Percentiles rank a stretch among this genome's conserved stretches.
These are phyloP conservation scores for Pseudopodoces humilis DNA, from an alignment of 2,113 vertebrate species.

Conservation along the genomic window DNA sequence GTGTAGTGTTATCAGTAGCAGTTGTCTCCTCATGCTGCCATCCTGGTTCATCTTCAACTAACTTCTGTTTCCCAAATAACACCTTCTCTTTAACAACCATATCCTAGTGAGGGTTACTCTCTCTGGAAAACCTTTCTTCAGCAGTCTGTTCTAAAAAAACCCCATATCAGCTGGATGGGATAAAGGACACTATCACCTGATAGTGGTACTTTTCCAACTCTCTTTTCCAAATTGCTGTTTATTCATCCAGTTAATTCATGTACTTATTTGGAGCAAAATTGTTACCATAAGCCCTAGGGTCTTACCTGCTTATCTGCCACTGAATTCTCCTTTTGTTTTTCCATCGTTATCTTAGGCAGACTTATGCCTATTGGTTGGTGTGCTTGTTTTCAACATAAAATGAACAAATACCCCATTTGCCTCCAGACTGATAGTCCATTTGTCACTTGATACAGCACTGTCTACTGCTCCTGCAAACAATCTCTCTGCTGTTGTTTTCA, in stretches of 20 bases:
- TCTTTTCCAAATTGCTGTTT: not conserved
- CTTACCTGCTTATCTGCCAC: not conserved
- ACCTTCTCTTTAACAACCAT: not conserved
- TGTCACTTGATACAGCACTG: not conserved
- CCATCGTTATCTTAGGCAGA: not conserved
- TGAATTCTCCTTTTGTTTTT: not conserved
- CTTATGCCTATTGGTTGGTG: not conserved
- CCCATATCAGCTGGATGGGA: not conserved
- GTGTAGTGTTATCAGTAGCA: not conserved
- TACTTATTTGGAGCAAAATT: not conserved
- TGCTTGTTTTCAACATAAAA: not conserved
- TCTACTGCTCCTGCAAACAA: not conserved
- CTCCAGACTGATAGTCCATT: not conserved
- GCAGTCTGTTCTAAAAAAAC: not conserved
- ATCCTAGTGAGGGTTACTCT: not conserved
- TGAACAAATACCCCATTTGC: not conserved
- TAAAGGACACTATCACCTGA: not conserved
- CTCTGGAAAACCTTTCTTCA: not conserved
- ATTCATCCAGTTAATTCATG: not conserved
- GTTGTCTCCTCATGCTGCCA: not conserved
- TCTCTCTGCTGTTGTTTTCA: not conserved
- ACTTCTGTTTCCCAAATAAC: not conserved
- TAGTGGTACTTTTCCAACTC: not conserved
- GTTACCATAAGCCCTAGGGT: not conserved
- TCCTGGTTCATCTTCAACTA: not conserved